Conservation (phyloP, 64 coral and sea anemone genomes). For the Hydrozoanthus tunicans region DNA sequence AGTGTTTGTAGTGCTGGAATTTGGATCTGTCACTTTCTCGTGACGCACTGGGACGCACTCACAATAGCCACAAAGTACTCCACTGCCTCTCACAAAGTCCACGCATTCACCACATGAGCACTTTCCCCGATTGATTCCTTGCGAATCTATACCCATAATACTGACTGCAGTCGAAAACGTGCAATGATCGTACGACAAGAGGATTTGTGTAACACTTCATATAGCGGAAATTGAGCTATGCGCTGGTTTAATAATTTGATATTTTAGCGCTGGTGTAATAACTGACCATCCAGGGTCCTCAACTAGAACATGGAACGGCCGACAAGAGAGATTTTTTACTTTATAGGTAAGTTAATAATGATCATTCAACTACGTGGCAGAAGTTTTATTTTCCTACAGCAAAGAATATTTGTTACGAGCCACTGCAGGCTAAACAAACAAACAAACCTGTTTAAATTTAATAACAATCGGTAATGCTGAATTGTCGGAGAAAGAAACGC, state of each 20-base stretch:
- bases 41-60: constrained; percentile 58
- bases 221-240: constrained; percentile 55
- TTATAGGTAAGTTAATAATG: neutral
- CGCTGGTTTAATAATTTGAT: too few relatives aligned
- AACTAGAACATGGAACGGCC: constrained; percentile 6
- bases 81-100: constrained; percentile 32
- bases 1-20: constrained; percentile 14
- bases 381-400: too few relatives aligned
- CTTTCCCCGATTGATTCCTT: constrained; percentile 54
- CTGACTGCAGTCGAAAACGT: constrained; percentile 33
- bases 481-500: too few relatives aligned
- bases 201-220: constrained; percentile 12
- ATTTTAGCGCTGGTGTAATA: constrained; percentile 33
- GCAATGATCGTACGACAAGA: constrained; percentile 34
- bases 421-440: neutral
- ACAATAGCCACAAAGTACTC: constrained; percentile 52
- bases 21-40: constrained; percentile 60
- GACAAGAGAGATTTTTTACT: neutral
- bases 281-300: constrained; percentile 13
- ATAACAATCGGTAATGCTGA: too few relatives aligned
- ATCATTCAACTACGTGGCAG: neutral
- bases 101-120: constrained; percentile 27
- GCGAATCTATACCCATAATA: constrained; percentile 49
- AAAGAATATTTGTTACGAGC: too few relatives aligned
- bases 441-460: neutral